phyloP scores from a whole-genome alignment of 1,140 invertebrate species.

The Parapsyche elsis region DNA sequence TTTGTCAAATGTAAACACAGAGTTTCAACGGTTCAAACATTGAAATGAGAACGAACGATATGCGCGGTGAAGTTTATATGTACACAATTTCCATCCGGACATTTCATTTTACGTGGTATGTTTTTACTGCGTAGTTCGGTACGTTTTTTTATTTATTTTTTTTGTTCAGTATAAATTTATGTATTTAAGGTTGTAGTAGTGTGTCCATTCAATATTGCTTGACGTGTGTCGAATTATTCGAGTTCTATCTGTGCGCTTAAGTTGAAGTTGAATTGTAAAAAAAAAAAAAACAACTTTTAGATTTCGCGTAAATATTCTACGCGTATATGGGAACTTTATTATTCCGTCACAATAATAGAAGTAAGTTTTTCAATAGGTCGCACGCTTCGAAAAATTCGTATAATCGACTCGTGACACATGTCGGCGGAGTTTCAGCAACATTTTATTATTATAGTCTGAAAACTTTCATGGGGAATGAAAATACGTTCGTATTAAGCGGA shows the following conservation, averaged over 20 bases:
- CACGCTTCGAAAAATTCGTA: constrained; percentile 10
- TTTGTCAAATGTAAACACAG: too few relatives aligned
- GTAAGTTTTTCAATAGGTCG: constrained; percentile 23
- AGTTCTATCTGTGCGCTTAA: not conserved
- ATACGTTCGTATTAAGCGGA: not conserved
- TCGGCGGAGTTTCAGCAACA: constrained; percentile 13
- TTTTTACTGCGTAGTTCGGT: too few relatives aligned
- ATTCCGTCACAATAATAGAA: not conserved
- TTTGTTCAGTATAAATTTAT: constrained; percentile 28
- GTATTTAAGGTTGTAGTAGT: not conserved
- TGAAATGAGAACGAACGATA: too few relatives aligned
- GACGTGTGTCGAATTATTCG: too few relatives aligned
- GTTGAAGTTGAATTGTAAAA: not conserved
- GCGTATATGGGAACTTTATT: not conserved
- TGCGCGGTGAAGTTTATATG: too few relatives aligned
- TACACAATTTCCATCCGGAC: too few relatives aligned
- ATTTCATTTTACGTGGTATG: too few relatives aligned
- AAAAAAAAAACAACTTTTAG: too few relatives aligned
- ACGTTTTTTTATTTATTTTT: not conserved
- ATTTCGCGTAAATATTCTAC: not conserved
- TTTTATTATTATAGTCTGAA: constrained; percentile 13
- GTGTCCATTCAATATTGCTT: not conserved
- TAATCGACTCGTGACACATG: constrained; percentile 22
- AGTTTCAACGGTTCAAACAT: too few relatives aligned
- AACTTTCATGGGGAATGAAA: constrained; percentile 21